Base-by-base conservation (phyloP, 2,888 invertebrate genomes). In the Hymenopus coronatus region DNA sequence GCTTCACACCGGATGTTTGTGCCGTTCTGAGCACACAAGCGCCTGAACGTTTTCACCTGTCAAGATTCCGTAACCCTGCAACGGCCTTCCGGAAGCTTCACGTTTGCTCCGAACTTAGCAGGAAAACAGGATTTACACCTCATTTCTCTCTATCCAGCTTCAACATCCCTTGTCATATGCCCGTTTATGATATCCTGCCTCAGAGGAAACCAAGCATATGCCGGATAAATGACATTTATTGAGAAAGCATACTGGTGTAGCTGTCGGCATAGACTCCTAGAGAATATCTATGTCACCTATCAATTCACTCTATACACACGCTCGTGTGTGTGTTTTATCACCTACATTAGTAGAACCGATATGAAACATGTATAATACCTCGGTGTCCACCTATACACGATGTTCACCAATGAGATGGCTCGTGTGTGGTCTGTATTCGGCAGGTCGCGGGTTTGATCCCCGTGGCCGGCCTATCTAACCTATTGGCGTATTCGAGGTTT, bases 121-220 rank as follows among this genome's bases (percentile, higher is more conserved):
- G 20, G 54, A 85, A 85, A 86, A 86, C 86, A 86, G 86, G 86
- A 86, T 70, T 86, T 86, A 54, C 86, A n/a, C 86, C 28, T 86
- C 86, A 86, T 86, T 86, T 86, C 6, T 81, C 28, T 70, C 54
- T 28, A 81, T 70, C 54, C 15, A 70, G 70, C 9, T 81, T 15
- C 54, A 70, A 70, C 54, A 70, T 70, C 54, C 54, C 54, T 70
- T 8, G 54, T 20, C 25, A 70, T 70, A 70, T 25, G 20, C 54
- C 54, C 20, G 25, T 20, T 15, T 70, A 70, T 70, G 15, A 70
- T 20, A 70, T 70, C 54, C 54, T 70, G 20, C 54, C 25, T 70
- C 54, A 8, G 20, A 70, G 54, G 20, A 70, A 70, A 25, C 54
- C 25, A 70, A 70, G 20, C 54, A 70, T 20, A 20, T 70, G 54